Base-by-base conservation (phyloP, 2,888 invertebrate genomes). In the Patella ulyssiponensis region DNA sequence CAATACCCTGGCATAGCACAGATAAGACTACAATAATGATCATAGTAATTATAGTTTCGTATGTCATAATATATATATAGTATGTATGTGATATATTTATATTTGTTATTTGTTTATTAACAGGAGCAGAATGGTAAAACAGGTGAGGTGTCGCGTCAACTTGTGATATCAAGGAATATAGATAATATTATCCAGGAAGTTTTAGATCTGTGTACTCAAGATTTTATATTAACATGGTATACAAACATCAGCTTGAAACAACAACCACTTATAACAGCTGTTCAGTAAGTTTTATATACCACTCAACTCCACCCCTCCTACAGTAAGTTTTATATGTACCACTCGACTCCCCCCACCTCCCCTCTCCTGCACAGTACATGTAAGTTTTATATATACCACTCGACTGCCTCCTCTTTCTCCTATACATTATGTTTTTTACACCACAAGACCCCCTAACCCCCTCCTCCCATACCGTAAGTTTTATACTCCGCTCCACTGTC, bases 151-250 rank as follows among this genome's bases (percentile, higher is more conserved):
- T 84, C 82, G 7, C 85, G 85, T 74, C 87, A 87, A 80, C 87
- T 89, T 14, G 87, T 90, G 23, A 87, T 90, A 27, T 89, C 96
- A 69, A 94, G 96, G 82, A 95, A 96, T 79, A 95, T 97, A 58
- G 97, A 97, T 89, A 94, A 95, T 86, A 94, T 96, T 83, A 91
- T 97, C 51, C 96, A 96, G 88, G 95, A 96, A 90, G 93, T 97
- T 69, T 93, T 97, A 84, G 96, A 97, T 90, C 94, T 95, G 90
- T 93, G 95, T 58, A 93, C 96, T 69, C 93, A 95, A 86, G 97
- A 97, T 91, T 96, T 95, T 92, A 94, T 97, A 80, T 93, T 94
- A 51, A 93, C 94, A 75, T 97, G 96, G 95, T 92, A 97, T 71
- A 94, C 93, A 69, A 94, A 95, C 81, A 92, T 95, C n/a, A 94